These are phyloP conservation scores for Argyrosomus japonicus DNA, from an alignment of 2,113 vertebrate genomes.

Conservation along the genomic window DNA sequence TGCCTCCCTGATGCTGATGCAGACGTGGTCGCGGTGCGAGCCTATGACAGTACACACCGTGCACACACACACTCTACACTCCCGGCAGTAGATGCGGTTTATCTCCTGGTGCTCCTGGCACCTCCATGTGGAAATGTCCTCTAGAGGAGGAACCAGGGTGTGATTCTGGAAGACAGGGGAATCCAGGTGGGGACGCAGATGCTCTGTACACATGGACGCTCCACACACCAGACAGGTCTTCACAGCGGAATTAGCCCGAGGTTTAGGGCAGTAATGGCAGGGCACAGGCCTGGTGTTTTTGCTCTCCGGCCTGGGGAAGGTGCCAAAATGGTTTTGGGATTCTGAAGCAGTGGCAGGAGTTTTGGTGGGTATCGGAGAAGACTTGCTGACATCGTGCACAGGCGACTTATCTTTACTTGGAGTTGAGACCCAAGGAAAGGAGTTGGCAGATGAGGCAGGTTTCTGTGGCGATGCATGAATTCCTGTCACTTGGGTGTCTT, in stretches of 20 bases:
- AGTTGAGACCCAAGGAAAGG: conserved; percentile 9
- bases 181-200: conserved; percentile 84
- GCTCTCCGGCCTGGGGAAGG: background rate
- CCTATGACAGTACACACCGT: conserved; percentile 85
- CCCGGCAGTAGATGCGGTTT: conserved; percentile 86
- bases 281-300: conserved; percentile 43
- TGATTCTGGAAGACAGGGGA: conserved; percentile 84
- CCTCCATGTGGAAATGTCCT: conserved; percentile 81
- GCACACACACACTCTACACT: conserved; percentile 84
- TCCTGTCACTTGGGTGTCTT: conserved; percentile 23
- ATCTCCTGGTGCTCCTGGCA: conserved; percentile 87
- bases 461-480: conserved; percentile 22
- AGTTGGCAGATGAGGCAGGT: conserved; percentile 23
- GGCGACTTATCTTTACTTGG: conserved; percentile 9
- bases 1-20: conserved; percentile 83
- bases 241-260: conserved; percentile 71
- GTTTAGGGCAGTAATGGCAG: conserved; percentile 83
- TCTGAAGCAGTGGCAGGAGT: conserved; percentile 10
- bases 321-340: conserved; percentile 1
- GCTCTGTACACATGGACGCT: conserved; percentile 85
- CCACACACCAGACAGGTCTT: conserved; percentile 88
- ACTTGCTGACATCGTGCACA: background rate
- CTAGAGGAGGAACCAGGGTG: conserved; percentile 80
- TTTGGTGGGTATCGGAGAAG: conserved; percentile 12
- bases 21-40: conserved; percentile 80